Evolutionary conservation across 2,888 invertebrate species (phyloP), one percentile per base, ranked within the genome.

Genomic region (Dryococelus australis): DNA sequence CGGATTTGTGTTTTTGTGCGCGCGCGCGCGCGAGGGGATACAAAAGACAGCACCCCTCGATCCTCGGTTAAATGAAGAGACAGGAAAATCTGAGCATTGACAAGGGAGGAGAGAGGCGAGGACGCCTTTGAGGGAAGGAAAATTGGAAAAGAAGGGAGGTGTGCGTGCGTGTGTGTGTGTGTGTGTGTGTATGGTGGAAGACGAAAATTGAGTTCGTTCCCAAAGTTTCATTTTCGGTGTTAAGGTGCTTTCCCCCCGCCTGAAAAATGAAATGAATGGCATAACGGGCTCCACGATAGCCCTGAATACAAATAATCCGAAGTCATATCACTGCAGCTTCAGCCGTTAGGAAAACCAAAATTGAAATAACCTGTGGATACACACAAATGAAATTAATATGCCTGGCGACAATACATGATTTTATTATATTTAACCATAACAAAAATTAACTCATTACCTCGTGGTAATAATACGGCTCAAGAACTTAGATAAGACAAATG

Each of bases 141-240:
- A 65, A 65, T 65, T 65, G 65, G 65, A 65, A 65, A 65, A 65
- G n/a, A 65, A 65, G n/a, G n/a, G 47, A 47, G 47, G 47, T 47
- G 47, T 47, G 47, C 47, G 8, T 47, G 47, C 0, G 16, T 47
- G 8, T 2, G 65, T 65, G n/a, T 65, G n/a, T 47, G 47, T 47
- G 16, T 47, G 47, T 47, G 65, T 65, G n/a, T 65, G n/a, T 10
- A 24, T 65, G 65, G 65, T 65, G 65, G 16, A 16, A 65, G 65
- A 65, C 65, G 65, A 65, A 65, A 65, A 65, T 65, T 8, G 65
- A 65, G 65, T 65, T 65, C 65, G 65, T 65, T 65, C 24, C 65
- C 65, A 65, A 47, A n/a, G 65, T 65, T 65, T 65, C 65, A 65
- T 65, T 65, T 65, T 65, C 65, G 65, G 65, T 24, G 65, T n/a